phyloP scores from a whole-genome alignment of 2,888 invertebrate species.

The Rotaria sp. region DNA sequence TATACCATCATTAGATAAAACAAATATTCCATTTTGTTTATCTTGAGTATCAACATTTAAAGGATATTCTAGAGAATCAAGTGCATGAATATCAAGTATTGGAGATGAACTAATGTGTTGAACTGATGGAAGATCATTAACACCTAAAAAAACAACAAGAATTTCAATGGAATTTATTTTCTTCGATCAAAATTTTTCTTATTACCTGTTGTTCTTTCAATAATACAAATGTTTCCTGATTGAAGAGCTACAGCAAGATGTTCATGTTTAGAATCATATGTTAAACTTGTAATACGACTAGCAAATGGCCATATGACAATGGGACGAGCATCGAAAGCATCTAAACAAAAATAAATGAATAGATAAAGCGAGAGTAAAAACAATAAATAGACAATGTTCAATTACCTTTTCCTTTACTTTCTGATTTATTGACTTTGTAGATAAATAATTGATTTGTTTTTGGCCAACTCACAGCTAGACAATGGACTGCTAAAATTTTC shows the following conservation, averaged over 20 bases:
- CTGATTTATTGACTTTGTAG: neutral
- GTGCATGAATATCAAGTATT: neutral
- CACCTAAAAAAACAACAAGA: neutral
- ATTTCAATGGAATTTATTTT: neutral
- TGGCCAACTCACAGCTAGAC: neutral
- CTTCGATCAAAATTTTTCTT: neutral
- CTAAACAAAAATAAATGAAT: neutral
- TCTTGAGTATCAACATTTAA: neutral
- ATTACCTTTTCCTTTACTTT: conserved; percentile 12
- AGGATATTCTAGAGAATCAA: neutral
- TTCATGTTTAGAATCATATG: conserved; percentile 3
- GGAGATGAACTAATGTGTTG: neutral
- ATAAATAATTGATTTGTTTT: neutral
- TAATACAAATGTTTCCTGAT: neutral
- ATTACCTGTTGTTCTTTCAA: neutral
- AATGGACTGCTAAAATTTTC: neutral
- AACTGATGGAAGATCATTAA: neutral
- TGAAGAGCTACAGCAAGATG: neutral
- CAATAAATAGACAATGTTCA: neutral
- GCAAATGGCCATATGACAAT: neutral
- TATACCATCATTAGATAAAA: conserved; percentile 13
- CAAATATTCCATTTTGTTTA: neutral
- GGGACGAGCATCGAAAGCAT: neutral
- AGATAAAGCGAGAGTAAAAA: neutral
- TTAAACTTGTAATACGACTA: neutral